Conservation (phyloP, 1,140 invertebrate species). For the Leptinotarsa lineolata region DNA sequence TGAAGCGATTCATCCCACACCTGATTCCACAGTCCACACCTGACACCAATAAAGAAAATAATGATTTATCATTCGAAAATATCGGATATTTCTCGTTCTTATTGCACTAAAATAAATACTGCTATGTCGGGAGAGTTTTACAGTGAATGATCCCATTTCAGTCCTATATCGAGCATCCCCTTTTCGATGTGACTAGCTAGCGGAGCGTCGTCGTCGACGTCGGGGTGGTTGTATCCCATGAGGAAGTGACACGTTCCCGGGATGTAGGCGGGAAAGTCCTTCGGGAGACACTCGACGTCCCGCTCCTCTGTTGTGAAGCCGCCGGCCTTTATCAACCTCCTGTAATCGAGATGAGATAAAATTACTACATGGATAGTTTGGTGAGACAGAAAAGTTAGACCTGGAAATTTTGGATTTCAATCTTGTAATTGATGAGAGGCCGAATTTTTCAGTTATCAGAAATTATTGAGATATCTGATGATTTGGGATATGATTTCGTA, state of each 20-base stretch:
- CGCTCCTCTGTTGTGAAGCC: constrained; percentile 80
- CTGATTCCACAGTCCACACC: neutral
- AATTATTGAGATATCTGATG: no score
- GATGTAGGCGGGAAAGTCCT: constrained; percentile 79
- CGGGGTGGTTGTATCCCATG: constrained; percentile 75
- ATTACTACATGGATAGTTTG: neutral
- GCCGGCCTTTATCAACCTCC: constrained; percentile 72
- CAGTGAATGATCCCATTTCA: constrained; percentile 38
- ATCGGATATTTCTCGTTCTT: neutral
- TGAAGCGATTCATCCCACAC: neutral
- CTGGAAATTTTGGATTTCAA: no score
- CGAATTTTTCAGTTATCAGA: no score
- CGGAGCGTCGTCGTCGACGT: constrained; percentile 61
- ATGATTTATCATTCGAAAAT: neutral
- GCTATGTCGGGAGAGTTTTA: constrained; percentile 35
- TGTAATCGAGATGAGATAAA: constrained; percentile 54
- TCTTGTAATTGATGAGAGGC: no score
- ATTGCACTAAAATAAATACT: constrained; percentile 24
- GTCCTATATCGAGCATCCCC: constrained; percentile 49
- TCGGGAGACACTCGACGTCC: constrained; percentile 77
- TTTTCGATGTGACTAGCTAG: constrained; percentile 71
- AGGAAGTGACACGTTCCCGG: constrained; percentile 87
- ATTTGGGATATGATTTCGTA: no score
- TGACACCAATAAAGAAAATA: neutral
- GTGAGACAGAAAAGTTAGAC: no score